These are phyloP conservation scores for Acrocera orbiculus DNA, from an alignment of 2,888 invertebrate species.

Conservation along the genomic window DNA sequence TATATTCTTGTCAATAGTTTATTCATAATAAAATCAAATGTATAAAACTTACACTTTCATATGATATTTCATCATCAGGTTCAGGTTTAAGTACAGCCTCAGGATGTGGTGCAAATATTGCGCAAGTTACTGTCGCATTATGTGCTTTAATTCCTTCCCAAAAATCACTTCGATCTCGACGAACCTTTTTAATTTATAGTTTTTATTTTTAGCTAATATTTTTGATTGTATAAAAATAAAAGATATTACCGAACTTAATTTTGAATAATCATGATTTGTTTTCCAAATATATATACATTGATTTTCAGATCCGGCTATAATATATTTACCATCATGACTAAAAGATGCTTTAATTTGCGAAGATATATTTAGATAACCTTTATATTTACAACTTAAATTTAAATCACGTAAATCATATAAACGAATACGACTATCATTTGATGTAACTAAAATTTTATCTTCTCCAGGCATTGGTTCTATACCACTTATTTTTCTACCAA, in stretches of 20 bases:
- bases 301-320: conserved; percentile 94
- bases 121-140: conserved; percentile 90
- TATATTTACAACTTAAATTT: conserved; percentile 89
- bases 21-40: background rate
- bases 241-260: conserved; percentile 59
- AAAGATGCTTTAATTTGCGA: conserved; percentile 97
- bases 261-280: conserved; percentile 89
- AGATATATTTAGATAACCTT: conserved; percentile 82
- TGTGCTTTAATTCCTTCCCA: conserved; percentile 97
- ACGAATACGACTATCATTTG: conserved; percentile 92
- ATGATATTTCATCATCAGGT: conserved; percentile 33
- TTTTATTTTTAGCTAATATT: too few species aligned
- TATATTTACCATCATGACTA: conserved; percentile 93
- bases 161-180: conserved; percentile 89
- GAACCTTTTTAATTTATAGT: conserved; percentile 31
- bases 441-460: conserved; percentile 90
- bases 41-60: conserved; percentile 24
- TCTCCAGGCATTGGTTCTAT: conserved; percentile 93
- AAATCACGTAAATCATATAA: conserved; percentile 90
- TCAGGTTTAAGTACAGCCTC: conserved; percentile 68
- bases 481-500: conserved; percentile 89
- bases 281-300: conserved; percentile 97
- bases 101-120: conserved; percentile 94
- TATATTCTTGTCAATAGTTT: too few species aligned
- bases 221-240: too few species aligned